These are phyloP conservation scores for Phengaris arion DNA, from an alignment of 2,888 invertebrate species.

Conservation along the genomic window DNA sequence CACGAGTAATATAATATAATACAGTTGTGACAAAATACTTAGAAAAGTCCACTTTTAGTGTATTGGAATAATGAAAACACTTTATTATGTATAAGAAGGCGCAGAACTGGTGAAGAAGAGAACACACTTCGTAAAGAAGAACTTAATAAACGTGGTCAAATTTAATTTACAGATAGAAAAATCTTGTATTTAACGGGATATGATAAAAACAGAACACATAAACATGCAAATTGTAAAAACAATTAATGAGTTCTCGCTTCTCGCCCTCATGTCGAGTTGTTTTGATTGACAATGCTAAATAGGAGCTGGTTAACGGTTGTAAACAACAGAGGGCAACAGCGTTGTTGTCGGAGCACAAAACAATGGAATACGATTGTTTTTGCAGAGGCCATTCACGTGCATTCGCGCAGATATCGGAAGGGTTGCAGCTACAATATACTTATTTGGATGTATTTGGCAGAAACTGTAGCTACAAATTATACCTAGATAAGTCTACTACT, in stretches of 20 bases:
- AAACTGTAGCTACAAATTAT: neutral
- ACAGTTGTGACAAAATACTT: neutral
- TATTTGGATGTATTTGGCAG: neutral
- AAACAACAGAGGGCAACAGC: neutral
- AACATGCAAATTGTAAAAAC: neutral
- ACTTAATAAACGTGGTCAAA: neutral
- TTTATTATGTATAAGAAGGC: no score
- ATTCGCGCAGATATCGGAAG: neutral
- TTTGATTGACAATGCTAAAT: slow-evolving; percentile 13
- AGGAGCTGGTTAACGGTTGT: neutral
- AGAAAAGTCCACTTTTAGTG: neutral
- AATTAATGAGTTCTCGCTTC: neutral
- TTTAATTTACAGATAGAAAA: no score
- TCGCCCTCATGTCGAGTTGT: neutral
- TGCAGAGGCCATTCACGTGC: neutral
- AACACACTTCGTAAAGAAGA: neutral
- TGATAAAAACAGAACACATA: neutral
- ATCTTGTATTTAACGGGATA: neutral
- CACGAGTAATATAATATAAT: neutral
- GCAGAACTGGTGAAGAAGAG: no score
- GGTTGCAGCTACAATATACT: neutral
- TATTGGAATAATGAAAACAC: no score
- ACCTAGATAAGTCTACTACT: neutral
- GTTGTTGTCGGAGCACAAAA: slow-evolving; percentile 6
- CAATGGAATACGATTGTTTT: slow-evolving; percentile 9